A percentile compares a stretch with the other conserved stretches of the same genome.
phyloP scores from a whole-genome alignment of 2,797 vertebrate species.

The Lindbergichthys nudifrons region DNA sequence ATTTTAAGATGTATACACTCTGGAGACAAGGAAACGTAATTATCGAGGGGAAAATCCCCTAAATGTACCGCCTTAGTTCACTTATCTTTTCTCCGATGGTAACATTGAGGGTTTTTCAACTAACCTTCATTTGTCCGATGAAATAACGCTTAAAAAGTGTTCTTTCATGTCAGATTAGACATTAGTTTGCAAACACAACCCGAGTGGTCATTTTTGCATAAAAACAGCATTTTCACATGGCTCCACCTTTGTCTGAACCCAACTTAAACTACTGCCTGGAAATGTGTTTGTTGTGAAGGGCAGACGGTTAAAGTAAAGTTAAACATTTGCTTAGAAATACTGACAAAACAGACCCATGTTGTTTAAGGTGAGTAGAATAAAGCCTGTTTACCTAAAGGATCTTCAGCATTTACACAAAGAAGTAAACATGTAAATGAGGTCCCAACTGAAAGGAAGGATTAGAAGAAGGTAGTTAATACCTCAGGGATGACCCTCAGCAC shows the following conservation, averaged over 20 bases:
- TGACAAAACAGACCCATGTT: not conserved
- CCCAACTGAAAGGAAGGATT: conserved; percentile 64
- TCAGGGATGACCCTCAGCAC: conserved; percentile 53
- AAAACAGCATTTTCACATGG: too few species aligned
- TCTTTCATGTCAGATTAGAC: not conserved
- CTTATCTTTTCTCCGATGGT: not conserved
- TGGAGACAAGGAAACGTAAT: not conserved
- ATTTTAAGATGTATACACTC: not conserved
- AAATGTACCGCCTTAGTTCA: not conserved
- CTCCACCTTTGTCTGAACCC: not conserved
- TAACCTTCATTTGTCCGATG: not conserved
- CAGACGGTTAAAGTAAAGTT: conserved; percentile 32
- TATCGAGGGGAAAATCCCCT: not conserved
- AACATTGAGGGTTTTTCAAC: not conserved
- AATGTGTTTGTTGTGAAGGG: not conserved
- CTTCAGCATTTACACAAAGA: conserved; percentile 35
- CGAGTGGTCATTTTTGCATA: not conserved
- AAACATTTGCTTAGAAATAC: conserved; percentile 23
- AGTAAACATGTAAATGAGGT: conserved; percentile 60
- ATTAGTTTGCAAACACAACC: not conserved
- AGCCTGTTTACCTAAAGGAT: conserved; percentile 32
- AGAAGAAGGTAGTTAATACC: conserved; percentile 64
- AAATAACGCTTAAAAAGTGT: not conserved
- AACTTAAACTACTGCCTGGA: not conserved
- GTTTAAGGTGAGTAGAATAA: conserved; percentile 10